Conservation (phyloP, 2,797 vertebrate genomes). For the Notoglanidium macrostoma region DNA sequence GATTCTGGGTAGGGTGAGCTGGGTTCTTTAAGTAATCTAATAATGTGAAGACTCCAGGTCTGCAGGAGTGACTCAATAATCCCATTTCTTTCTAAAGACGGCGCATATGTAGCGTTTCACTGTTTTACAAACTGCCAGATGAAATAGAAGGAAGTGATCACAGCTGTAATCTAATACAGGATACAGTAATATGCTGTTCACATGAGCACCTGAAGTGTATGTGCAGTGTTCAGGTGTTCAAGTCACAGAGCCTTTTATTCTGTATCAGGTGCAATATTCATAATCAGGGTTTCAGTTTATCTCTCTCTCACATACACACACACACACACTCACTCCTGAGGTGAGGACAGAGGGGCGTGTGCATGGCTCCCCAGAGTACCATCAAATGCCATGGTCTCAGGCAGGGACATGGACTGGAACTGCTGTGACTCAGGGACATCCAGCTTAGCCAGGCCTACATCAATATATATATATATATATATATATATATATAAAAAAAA, state of each 20-base stretch:
- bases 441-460: conserved; percentile 82
- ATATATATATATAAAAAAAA: neutral
- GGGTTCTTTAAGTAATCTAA: neutral
- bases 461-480: neutral
- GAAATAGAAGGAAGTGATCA: neutral
- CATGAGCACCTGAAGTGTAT: too few relatives aligned
- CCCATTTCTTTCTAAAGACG: neutral
- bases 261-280: neutral
- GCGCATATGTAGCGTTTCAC: neutral
- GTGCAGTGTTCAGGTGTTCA: neutral
- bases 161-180: neutral
- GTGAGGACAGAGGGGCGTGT: conserved; percentile 75
- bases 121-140: neutral
- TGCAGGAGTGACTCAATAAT: neutral
- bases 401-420: conserved; percentile 80
- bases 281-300: neutral
- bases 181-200: neutral
- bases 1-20: too few relatives aligned
- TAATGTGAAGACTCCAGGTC: neutral
- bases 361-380: conserved; percentile 71
- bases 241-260: neutral
- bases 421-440: conserved; percentile 81
- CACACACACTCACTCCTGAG: conserved; percentile 84
- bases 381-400: conserved; percentile 82
- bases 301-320: too few relatives aligned